These are phyloP conservation scores for Sclerodermus sp. DNA, from an alignment of 2,888 invertebrate species.

Conservation along the genomic window DNA sequence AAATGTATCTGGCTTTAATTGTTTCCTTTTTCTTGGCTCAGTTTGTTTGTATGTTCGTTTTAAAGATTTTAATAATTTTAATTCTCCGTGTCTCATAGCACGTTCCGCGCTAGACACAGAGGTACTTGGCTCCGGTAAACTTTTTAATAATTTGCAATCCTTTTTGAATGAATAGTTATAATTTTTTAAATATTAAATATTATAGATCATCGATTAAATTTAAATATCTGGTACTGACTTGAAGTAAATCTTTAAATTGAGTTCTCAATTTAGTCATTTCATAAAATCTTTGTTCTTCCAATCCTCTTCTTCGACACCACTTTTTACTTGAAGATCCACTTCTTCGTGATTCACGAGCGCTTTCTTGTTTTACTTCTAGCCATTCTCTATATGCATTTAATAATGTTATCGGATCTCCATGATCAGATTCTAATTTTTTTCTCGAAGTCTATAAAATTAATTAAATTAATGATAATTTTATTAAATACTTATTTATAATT, in stretches of 20 bases:
- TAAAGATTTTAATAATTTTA: constrained; percentile 81
- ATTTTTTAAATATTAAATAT: constrained; percentile 16
- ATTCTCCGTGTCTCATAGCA: constrained; percentile 82
- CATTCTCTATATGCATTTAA: constrained; percentile 87
- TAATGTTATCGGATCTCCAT: constrained; percentile 93
- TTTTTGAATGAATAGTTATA: too few species aligned
- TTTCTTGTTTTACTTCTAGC: constrained; percentile 75
- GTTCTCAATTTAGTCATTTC: constrained; percentile 91
- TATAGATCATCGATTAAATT: constrained; percentile 3
- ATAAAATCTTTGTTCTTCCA: constrained; percentile 96
- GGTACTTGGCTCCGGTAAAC: constrained; percentile 61
- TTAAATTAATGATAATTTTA: neutral
- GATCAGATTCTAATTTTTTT: constrained; percentile 84
- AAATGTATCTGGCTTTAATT: constrained; percentile 72
- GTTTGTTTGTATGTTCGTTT: constrained; percentile 73
- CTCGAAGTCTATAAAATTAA: constrained; percentile 64
- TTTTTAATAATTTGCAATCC: constrained; percentile 67
- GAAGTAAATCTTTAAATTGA: constrained; percentile 83
- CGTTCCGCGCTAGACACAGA: constrained; percentile 70
- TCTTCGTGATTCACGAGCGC: constrained; percentile 40
- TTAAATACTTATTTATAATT: constrained; percentile 5
- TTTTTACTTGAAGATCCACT: constrained; percentile 58
- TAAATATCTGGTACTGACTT: constrained; percentile 62
- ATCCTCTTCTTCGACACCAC: constrained; percentile 88
- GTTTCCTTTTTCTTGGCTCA: constrained; percentile 72